These are phyloP conservation scores for Triplophysa rosa DNA, from an alignment of 2,113 vertebrate genomes.

Conservation along the genomic window DNA sequence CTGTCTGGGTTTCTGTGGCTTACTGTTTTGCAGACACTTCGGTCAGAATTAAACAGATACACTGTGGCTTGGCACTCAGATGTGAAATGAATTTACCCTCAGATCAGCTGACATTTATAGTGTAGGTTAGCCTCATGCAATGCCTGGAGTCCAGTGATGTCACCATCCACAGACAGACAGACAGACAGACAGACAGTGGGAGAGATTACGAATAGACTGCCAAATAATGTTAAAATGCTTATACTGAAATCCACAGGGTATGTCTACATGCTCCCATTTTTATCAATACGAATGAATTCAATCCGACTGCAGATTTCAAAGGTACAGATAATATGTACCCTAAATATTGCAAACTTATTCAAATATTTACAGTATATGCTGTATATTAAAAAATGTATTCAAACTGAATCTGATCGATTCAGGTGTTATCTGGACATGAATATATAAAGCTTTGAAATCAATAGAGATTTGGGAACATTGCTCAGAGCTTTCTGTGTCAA, in stretches of 20 bases:
- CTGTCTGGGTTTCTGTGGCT: not conserved
- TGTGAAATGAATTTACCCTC: constrained; percentile 20
- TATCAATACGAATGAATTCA: no score
- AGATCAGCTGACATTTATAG: constrained; percentile 42
- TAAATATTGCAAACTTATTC: no score
- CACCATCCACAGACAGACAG: constrained; percentile 25
- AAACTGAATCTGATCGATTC: no score
- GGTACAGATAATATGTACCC: no score
- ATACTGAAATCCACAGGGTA: not conserved
- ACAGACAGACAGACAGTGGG: not conserved
- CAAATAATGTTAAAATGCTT: not conserved
- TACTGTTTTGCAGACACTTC: not conserved
- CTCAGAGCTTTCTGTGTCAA: not conserved
- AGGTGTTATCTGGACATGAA: not conserved
- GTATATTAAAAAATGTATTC: no score
- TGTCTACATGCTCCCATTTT: no score
- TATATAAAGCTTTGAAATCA: not conserved
- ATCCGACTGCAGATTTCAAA: no score
- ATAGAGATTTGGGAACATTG: not conserved
- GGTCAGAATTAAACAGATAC: not conserved
- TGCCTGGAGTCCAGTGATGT: constrained; percentile 30
- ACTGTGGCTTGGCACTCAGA: constrained; percentile 3
- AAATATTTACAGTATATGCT: no score
- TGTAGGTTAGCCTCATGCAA: not conserved
- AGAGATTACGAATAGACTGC: not conserved